A percentile compares a stretch with the other conserved stretches of the same genome.
Conservation (phyloP, 2,888 invertebrate species). For the Sicus ferrugineus region DNA sequence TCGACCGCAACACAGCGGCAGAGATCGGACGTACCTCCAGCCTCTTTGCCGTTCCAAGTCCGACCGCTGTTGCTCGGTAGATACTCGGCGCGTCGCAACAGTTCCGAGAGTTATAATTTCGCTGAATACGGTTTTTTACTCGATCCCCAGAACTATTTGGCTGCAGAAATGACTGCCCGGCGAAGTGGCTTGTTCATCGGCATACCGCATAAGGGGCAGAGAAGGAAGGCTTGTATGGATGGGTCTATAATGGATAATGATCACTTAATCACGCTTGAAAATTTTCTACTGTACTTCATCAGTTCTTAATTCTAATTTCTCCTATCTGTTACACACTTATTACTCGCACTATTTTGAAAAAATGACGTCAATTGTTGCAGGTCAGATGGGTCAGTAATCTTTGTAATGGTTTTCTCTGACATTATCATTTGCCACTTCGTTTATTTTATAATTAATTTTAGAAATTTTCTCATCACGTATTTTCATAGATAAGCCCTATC, state of each 20-base stretch:
- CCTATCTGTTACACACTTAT: not conserved
- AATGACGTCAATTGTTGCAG: not conserved
- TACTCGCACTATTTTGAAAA: not conserved
- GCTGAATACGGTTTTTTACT: not conserved
- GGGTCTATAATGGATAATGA: too few species aligned
- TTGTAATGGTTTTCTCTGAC: not conserved
- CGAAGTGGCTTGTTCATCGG: too few species aligned
- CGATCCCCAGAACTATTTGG: too few species aligned
- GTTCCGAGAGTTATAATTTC: not conserved
- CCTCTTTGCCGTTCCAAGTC: too few species aligned
- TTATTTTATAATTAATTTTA: conserved; percentile 4
- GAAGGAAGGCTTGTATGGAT: too few species aligned
- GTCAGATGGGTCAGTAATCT: not conserved
- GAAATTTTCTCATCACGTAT: conserved; percentile 13
- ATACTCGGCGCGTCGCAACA: not conserved
- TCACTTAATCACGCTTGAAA: too few species aligned
- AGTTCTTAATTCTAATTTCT: not conserved
- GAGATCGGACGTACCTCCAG: not conserved
- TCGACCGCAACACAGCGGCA: not conserved
- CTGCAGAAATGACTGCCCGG: too few species aligned
- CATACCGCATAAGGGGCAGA: too few species aligned
- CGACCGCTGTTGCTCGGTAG: not conserved
- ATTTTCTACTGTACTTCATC: too few species aligned
- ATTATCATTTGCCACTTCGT: not conserved
- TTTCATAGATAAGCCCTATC: not conserved